These are phyloP conservation scores for Caenorhabditis zanzibari DNA, from an alignment of 2,888 invertebrate genomes.

Conservation along the genomic window DNA sequence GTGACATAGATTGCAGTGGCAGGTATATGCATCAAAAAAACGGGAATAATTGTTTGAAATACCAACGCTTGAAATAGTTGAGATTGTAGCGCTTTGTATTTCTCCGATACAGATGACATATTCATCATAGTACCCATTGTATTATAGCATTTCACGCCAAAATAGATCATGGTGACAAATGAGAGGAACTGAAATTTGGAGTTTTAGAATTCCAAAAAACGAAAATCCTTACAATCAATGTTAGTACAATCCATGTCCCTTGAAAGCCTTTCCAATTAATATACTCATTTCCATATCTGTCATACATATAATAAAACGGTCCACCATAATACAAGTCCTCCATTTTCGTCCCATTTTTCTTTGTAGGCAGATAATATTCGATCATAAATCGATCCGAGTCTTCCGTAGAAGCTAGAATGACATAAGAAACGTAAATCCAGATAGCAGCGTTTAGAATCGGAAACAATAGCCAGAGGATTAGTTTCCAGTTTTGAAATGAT, in stretches of 20 bases:
- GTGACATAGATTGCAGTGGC: conserved; percentile 23
- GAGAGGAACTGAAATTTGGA: conserved; percentile 20
- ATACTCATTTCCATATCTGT: conserved; percentile 21
- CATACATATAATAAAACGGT: conserved; percentile 29
- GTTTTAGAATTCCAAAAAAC: background rate
- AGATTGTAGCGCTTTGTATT: conserved; percentile 25
- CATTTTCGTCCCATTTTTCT: background rate
- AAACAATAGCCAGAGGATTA: conserved; percentile 33
- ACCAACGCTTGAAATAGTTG: conserved; percentile 37
- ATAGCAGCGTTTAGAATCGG: conserved; percentile 23
- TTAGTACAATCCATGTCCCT: conserved; percentile 27
- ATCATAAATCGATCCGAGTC: conserved; percentile 37
- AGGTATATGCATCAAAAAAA: conserved; percentile 45
- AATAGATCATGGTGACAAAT: conserved; percentile 21
- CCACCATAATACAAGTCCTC: conserved; percentile 38
- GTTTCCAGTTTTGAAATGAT: conserved; percentile 36
- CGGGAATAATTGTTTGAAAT: conserved; percentile 36
- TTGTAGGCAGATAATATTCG: background rate
- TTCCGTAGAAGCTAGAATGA: conserved; percentile 20
- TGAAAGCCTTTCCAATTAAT: conserved; percentile 32
- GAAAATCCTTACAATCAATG: conserved; percentile 21
- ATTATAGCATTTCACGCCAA: conserved; percentile 23
- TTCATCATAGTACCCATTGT: conserved; percentile 1
- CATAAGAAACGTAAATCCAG: conserved; percentile 23
- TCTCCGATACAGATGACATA: background rate